Evolutionary conservation across 2,113 vertebrate species (phyloP).

Genomic region (Spermophilus dauricus): DNA sequence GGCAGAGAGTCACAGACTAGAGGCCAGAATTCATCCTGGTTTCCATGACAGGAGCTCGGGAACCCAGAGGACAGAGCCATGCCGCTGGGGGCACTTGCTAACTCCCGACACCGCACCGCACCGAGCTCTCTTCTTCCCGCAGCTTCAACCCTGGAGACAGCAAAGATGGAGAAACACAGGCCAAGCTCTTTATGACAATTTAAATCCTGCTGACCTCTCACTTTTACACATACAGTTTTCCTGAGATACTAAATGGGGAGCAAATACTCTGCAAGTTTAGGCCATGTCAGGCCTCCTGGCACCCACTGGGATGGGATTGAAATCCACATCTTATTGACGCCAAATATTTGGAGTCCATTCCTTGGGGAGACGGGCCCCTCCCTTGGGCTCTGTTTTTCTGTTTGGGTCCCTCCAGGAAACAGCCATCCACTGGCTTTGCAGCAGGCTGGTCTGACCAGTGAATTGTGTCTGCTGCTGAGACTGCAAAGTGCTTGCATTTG

Average conservation of each 20-base stretch:
- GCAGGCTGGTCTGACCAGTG: not conserved
- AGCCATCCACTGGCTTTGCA: not conserved
- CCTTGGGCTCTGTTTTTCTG: rapidly evolving
- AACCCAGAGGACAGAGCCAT: too few species aligned
- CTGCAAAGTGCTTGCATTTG: not conserved
- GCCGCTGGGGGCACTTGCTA: rapidly evolving
- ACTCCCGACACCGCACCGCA: not conserved
- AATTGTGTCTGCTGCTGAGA: not conserved
- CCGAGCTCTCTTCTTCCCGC: not conserved
- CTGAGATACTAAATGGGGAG: not conserved
- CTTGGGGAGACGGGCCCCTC: rapidly evolving
- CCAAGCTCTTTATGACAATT: not conserved
- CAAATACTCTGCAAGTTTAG: not conserved
- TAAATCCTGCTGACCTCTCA: not conserved
- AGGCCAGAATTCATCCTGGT: not conserved
- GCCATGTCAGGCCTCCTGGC: not conserved
- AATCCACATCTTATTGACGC: not conserved
- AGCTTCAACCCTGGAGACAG: not conserved
- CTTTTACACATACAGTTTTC: not conserved
- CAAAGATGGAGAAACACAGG: not conserved
- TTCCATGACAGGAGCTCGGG: not conserved
- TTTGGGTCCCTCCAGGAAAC: not conserved
- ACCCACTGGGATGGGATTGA: not conserved
- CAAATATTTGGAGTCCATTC: not conserved
- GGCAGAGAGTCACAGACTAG: not conserved